These are phyloP conservation scores for Drosophila obscura DNA, from an alignment of 1,140 invertebrate species.

Conservation along the genomic window DNA sequence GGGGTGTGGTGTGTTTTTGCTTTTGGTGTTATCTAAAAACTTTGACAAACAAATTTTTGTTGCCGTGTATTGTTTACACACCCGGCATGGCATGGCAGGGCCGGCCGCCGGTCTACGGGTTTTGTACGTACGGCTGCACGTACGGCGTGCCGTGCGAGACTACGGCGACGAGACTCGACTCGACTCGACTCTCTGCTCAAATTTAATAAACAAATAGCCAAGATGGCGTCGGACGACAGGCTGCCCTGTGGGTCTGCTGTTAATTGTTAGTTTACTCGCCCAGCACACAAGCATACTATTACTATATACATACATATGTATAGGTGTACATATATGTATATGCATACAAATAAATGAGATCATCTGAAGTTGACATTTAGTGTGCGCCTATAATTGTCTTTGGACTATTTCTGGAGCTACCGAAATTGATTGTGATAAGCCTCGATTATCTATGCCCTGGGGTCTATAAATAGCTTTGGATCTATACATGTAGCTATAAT, in stretches of 20 bases:
- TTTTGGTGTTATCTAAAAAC: conserved; percentile 70
- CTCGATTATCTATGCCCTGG: conserved; percentile 15
- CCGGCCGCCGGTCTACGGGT: conserved; percentile 17
- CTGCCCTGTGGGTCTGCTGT: conserved; percentile 55
- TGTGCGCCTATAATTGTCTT: conserved; percentile 17
- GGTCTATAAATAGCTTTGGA: conserved; percentile 27
- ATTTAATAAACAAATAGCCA: conserved; percentile 73
- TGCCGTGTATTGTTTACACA: conserved; percentile 70
- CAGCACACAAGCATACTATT: conserved; percentile 20
- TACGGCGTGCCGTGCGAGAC: too few relatives aligned
- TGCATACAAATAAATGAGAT: conserved; percentile 54
- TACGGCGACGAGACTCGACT: background rate
- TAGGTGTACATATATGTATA: conserved; percentile 37
- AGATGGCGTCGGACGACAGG: conserved; percentile 45
- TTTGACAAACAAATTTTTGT: conserved; percentile 78
- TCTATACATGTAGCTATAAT: conserved; percentile 1
- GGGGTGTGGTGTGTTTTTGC: background rate
- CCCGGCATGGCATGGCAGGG: conserved; percentile 20
- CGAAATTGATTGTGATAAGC: conserved; percentile 40
- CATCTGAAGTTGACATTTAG: conserved; percentile 15
- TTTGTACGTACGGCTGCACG: conserved; percentile 3
- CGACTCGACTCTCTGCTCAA: conserved; percentile 35
- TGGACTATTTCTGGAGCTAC: conserved; percentile 33
- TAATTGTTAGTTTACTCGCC: conserved; percentile 75
- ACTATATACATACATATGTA: conserved; percentile 1